phyloP scores from a whole-genome alignment of 2,797 vertebrate species.

The Catharus ustulatus region DNA sequence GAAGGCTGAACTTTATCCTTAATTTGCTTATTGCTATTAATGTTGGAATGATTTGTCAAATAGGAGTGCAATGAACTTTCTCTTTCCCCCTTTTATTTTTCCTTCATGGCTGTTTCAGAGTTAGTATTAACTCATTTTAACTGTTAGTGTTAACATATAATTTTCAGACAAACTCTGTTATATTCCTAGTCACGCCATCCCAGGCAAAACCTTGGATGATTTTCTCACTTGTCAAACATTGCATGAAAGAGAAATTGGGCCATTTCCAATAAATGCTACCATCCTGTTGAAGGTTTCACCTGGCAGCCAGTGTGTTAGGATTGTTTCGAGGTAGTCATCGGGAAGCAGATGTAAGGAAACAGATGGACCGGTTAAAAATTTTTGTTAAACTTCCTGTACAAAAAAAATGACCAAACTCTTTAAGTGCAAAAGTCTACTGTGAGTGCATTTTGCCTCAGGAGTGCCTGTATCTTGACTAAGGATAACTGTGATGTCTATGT shows the following conservation, averaged over 20 bases:
- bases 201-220: background rate
- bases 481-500: background rate
- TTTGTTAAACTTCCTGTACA: conserved; percentile 36
- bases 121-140: background rate
- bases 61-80: background rate
- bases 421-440: background rate
- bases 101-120: background rate
- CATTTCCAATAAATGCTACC: background rate
- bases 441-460: background rate
- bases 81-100: background rate
- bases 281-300: background rate
- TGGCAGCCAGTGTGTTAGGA: background rate
- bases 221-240: background rate
- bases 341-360: conserved; percentile 55
- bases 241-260: background rate
- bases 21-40: background rate
- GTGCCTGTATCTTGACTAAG: background rate
- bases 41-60: background rate
- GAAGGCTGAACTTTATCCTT: background rate
- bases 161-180: background rate
- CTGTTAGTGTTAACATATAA: background rate
- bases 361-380: background rate
- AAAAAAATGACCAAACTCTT: background rate
- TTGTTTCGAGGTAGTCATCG: background rate
- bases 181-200: background rate